Conservation (phyloP, 2,113 vertebrate species). For the Zosterops japonicus region DNA sequence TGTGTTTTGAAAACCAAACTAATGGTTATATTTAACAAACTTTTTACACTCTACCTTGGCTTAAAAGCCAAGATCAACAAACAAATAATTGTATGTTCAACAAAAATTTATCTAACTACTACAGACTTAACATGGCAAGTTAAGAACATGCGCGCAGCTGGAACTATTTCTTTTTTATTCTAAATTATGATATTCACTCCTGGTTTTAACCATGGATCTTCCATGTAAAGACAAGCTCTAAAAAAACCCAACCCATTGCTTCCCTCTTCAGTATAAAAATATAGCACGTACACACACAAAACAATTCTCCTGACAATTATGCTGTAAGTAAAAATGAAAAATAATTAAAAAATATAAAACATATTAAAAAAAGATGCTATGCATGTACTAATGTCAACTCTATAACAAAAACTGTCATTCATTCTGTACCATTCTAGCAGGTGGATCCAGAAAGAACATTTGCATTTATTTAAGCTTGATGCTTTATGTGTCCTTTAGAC, state of each 20-base stretch:
- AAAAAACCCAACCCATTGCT: neutral
- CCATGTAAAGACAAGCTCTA: neutral
- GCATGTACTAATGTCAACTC: neutral
- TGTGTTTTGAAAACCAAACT: neutral
- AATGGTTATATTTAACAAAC: neutral
- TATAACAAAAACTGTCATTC: neutral
- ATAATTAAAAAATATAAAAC: neutral
- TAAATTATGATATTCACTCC: neutral
- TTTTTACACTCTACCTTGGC: neutral
- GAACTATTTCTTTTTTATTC: neutral
- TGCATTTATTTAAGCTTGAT: neutral
- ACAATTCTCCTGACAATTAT: neutral
- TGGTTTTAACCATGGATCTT: neutral
- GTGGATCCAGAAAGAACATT: neutral
- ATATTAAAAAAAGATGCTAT: neutral
- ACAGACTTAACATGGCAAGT: neutral
- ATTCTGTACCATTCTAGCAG: neutral
- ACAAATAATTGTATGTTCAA: neutral
- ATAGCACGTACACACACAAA: neutral
- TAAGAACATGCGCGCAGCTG: neutral
- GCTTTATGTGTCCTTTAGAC: neutral
- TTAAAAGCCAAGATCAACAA: neutral
- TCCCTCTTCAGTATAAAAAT: conserved; percentile 12
- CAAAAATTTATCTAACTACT: neutral
- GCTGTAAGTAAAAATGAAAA: neutral